These are phyloP conservation scores for Hippocampus barbouri DNA, from an alignment of 2,113 vertebrate species.

Conservation along the genomic window DNA sequence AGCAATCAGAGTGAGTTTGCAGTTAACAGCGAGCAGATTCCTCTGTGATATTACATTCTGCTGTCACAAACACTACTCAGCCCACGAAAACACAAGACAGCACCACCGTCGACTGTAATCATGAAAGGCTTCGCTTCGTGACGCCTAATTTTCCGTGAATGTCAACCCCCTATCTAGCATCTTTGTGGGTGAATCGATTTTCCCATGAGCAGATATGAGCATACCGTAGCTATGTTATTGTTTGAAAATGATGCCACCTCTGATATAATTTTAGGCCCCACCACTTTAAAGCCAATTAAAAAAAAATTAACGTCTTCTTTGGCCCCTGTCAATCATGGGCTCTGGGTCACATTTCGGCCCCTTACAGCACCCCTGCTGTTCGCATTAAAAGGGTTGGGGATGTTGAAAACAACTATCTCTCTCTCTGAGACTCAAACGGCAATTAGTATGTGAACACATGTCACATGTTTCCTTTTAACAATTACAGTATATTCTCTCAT, in stretches of 20 bases:
- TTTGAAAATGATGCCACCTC: background rate
- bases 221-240: background rate
- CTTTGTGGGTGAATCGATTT: background rate
- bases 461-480: slow-evolving; percentile 40
- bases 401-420: slow-evolving; percentile 35
- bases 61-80: slow-evolving; percentile 67
- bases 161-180: slow-evolving; percentile 10
- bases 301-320: background rate
- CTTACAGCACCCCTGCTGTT: slow-evolving; percentile 14
- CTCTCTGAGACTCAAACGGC: slow-evolving; percentile 24
- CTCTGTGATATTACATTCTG: slow-evolving; percentile 55
- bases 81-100: slow-evolving; percentile 41
- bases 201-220: background rate
- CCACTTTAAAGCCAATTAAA: background rate
- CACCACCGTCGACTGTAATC: slow-evolving; percentile 26
- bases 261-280: background rate
- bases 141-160: slow-evolving; percentile 27
- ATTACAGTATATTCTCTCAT: slow-evolving; percentile 5
- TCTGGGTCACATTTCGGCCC: background rate
- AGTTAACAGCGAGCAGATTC: slow-evolving; percentile 60
- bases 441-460: slow-evolving; percentile 48
- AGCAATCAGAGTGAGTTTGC: slow-evolving; percentile 68
- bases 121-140: slow-evolving; percentile 9
- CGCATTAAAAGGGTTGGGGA: slow-evolving; percentile 26
- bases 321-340: background rate